phyloP scores from a whole-genome alignment of 2,797 vertebrate species.

The Pipistrellus kuhlii region DNA sequence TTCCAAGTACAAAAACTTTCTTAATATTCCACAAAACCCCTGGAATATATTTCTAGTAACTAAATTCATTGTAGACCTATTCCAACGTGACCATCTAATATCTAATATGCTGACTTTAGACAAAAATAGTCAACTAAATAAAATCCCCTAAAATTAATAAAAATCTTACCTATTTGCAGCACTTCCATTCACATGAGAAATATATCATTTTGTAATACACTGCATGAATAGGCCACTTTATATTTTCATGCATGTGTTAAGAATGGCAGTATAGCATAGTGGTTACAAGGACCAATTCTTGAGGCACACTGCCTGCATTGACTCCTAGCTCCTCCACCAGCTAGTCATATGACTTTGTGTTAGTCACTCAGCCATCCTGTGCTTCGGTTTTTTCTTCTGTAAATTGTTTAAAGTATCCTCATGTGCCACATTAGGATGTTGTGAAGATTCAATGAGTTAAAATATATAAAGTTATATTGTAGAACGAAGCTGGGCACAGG shows the following conservation, averaged over 20 bases:
- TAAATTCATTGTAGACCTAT: not conserved
- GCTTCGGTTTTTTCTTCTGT: not conserved
- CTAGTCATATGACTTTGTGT: not conserved
- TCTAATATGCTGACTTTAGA: conserved; percentile 16
- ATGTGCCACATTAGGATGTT: not conserved
- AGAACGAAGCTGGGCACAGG: not conserved
- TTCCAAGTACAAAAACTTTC: not conserved
- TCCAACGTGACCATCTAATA: not conserved
- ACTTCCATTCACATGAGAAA: not conserved
- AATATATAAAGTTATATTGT: not conserved
- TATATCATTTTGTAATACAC: not conserved
- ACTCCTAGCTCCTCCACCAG: not conserved
- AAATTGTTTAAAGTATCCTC: not conserved
- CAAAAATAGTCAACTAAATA: conserved; percentile 28
- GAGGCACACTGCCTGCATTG: not conserved
- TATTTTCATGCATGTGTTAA: not conserved
- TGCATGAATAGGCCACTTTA: not conserved
- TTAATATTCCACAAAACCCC: not conserved
- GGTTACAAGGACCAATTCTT: not conserved
- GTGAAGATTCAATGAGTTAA: not conserved
- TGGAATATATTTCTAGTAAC: not conserved
- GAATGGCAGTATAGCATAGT: not conserved
- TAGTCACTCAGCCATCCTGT: not conserved
- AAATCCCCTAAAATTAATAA: not conserved
- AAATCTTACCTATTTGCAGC: not conserved